Evolutionary conservation across 2,113 vertebrate genomes (phyloP), one percentile per base, ranked within the genome.

Genomic region (Scomber colias): DNA sequence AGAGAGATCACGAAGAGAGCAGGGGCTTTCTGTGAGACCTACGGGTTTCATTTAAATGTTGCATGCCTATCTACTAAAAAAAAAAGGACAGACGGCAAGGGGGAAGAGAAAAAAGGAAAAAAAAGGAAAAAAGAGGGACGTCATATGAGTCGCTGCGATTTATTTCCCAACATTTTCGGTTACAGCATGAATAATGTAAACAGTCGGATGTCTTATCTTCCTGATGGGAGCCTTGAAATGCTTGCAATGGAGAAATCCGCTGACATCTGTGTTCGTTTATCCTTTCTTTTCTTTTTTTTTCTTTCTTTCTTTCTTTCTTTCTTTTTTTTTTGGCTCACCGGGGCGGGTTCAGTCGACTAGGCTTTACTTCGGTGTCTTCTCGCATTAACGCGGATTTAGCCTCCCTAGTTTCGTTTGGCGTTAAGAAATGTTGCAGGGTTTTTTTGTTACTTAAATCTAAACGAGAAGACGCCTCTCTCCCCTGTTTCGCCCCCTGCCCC

Each of bases 201-300:
- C 19, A 66, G 61, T 62, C 68, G 48, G 50, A 45, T 61, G 59
- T 82, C 77, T 88, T 80, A 65, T 89, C 89, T 92, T 84, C 69
- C 65, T 16, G 72, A 46, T 69, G 50, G 60, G 15, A 86, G 77
- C 76, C 82, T 86, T 77, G 79, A 81, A 81, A 81, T 59, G 83
- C 66, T 40, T 64, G 87, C 51, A 89, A 85, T 85, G 59, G 81
- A 90, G 83, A 90, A 87, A 86, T 84, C 87, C 89, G 85, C 89
- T 93, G 88, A 89, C 89, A 89, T 92, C 86, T 91, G 91, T 78
- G 84, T 87, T 82, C 74, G 77, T 83, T 90, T 91, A 84, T 92
- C 83, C 86, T 78, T 87, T 40, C 9, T 67, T 90, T 84, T 82
- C 14, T 83, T 71, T 27, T 27, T 27, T 83, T 90, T 91, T n/a